A percentile compares a stretch with the other conserved stretches of the same genome.
These are phyloP conservation scores for Pedetes capensis DNA, from an alignment of 2,113 vertebrate genomes.

Conservation along the genomic window DNA sequence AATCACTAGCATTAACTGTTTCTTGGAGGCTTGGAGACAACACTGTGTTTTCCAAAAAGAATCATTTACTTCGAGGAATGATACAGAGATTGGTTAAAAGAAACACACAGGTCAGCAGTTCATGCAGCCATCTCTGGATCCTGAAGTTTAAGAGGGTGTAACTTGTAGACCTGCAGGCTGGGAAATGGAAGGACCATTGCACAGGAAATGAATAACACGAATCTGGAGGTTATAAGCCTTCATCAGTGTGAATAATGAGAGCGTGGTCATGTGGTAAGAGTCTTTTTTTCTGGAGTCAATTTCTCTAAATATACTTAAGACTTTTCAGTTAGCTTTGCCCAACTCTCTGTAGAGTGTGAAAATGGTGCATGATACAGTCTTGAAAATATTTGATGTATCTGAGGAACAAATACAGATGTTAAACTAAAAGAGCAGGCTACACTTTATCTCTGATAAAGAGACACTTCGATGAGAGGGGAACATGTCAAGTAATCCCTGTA, in stretches of 20 bases:
- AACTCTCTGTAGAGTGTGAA: neutral
- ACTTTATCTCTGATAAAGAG: neutral
- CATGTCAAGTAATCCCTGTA: neutral
- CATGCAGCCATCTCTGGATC: neutral
- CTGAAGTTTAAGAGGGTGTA: neutral
- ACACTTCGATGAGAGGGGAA: neutral
- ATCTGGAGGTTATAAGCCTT: neutral
- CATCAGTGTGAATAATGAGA: conserved; percentile 9
- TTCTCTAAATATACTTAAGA: neutral
- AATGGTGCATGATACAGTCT: neutral
- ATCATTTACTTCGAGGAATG: conserved; percentile 17
- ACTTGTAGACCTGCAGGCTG: neutral
- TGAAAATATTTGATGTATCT: neutral
- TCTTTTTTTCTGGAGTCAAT: conserved; percentile 3
- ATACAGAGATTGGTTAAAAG: conserved; percentile 22
- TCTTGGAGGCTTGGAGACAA: conserved; percentile 60
- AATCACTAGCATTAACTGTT: conserved; percentile 74
- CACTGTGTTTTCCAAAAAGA: conserved; percentile 28
- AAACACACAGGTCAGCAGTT: neutral
- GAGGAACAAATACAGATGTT: neutral
- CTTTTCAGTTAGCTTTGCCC: neutral
- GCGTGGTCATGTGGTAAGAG: neutral
- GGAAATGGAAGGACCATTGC: conserved; percentile 6
- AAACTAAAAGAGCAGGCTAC: neutral
- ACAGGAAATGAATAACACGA: conserved; percentile 27